Base-by-base conservation (phyloP, 2,797 vertebrate genomes). In the Ptychobarbus kaznakovi region DNA sequence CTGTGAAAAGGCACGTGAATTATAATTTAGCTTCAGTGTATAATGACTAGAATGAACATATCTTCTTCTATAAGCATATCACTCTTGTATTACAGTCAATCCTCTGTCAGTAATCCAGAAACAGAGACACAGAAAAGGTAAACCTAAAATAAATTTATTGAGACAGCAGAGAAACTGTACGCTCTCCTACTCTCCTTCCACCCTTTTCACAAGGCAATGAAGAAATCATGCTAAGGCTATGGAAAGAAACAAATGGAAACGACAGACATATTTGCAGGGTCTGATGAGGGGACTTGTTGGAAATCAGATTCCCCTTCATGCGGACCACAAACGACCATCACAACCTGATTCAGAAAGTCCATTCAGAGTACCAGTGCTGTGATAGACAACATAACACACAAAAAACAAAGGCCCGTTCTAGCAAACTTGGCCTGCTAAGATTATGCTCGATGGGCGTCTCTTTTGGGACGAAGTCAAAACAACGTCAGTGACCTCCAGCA, bases 151-250 rank as follows among this genome's bases (percentile, higher is more conserved):
- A 96, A 93, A 95, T 96, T 96, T 97, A 96, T 93, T 93, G 82
- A 92, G 85, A 91, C 85, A 86, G 92, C 86, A 91, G 87, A 91
- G 88, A 93, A 70, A 56, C 72, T 9, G 73, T 70, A 38, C 73
- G 89, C 92, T 94, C 92, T 94, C 91, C 92, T 92, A 90, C 93
- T 92, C 87, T 84, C 81, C 51, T 87, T 75, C 85, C 93, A 92
- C 93, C 66, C 92, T 92, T 92, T 93, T 90, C 81, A 93, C 92
- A 93, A 96, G 95, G 95, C 95, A 94, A 86, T 93, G 95, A 94
- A 93, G 94, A 95, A 95, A 95, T 95, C 96, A 97, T 97, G 96
- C 96, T 96, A 96, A 97, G 95, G 95, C 95, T 96, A 96, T 94
- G 95, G 93, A 95, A 86, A 92, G 89, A 94, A 95, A 93, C 89